Percentiles rank a stretch among this genome's conserved stretches.
These are phyloP conservation scores for Corvus cornix DNA, from an alignment of 2,113 vertebrate genomes.

Conservation along the genomic window DNA sequence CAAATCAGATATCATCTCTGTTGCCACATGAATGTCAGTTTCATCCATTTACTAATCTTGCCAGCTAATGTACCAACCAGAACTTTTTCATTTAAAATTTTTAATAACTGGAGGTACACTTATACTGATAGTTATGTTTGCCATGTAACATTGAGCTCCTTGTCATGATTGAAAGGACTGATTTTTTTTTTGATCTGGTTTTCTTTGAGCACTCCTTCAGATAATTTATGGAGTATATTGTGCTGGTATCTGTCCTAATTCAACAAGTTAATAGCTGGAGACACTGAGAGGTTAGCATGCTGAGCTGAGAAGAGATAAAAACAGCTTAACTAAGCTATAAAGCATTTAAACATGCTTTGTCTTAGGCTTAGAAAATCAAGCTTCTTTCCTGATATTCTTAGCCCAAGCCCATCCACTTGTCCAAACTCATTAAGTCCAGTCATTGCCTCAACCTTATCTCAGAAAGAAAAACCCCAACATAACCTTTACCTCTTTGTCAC, in stretches of 20 bases:
- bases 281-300: background rate
- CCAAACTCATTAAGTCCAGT: background rate
- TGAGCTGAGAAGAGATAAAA: background rate
- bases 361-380: background rate
- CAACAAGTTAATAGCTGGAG: background rate
- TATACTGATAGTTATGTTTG: background rate
- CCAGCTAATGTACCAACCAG: background rate
- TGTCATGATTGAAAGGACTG: background rate
- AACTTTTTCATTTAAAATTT: background rate
- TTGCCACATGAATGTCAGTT: background rate
- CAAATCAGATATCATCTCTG: background rate
- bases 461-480: background rate
- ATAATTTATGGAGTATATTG: background rate
- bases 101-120: background rate
- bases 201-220: background rate
- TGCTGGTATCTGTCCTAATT: background rate
- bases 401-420: background rate
- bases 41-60: background rate
- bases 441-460: background rate
- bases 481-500: background rate
- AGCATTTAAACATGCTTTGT: background rate
- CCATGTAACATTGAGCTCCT: background rate
- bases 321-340: background rate
- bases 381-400: background rate
- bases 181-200: background rate